A percentile compares a stretch with the other conserved stretches of the same genome.
Evolutionary conservation across 1,140 invertebrate genomes (phyloP).

Genomic region (Lordiphosa stackelbergi): DNA sequence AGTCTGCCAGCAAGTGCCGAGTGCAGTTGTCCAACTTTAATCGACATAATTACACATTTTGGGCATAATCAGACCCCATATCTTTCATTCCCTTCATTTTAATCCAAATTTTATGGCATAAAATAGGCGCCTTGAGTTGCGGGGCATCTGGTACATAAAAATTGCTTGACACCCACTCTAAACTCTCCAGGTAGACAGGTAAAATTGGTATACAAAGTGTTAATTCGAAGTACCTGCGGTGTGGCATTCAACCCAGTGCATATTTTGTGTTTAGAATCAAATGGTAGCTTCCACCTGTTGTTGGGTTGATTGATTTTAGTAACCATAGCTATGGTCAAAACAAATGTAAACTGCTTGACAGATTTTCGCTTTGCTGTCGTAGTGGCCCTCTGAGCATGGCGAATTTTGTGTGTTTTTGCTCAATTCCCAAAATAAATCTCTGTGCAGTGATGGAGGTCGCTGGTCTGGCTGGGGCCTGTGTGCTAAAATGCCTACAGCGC

Average conservation of each 20-base stretch:
- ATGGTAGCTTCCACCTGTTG: conserved; percentile 37
- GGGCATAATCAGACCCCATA: neutral
- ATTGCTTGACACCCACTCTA: conserved; percentile 47
- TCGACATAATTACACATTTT: too few relatives aligned
- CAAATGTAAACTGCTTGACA: conserved; percentile 30
- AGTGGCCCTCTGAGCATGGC: conserved; percentile 15
- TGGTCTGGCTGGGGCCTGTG: conserved; percentile 23
- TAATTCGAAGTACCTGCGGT: conserved; percentile 31
- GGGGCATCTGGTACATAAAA: conserved; percentile 20
- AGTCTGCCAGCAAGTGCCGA: too few relatives aligned
- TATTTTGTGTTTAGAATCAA: too few relatives aligned
- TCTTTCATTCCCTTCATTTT: conserved; percentile 24
- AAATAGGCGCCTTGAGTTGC: conserved; percentile 34
- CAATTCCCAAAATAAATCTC: conserved; percentile 65
- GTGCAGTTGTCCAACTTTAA: too few relatives aligned
- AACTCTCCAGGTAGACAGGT: conserved; percentile 24
- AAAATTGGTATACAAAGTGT: conserved; percentile 20
- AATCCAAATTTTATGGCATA: conserved; percentile 36
- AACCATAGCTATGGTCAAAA: conserved; percentile 41
- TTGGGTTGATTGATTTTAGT: conserved; percentile 48
- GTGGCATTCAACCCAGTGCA: conserved; percentile 3
- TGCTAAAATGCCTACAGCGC: conserved; percentile 35
- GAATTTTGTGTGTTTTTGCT: conserved; percentile 37
- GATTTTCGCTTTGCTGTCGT: conserved; percentile 3
- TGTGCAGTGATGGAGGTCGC: conserved; percentile 8